These are phyloP conservation scores for Lysiphlebus fabarum DNA, from an alignment of 1,140 invertebrate genomes.

Conservation along the genomic window DNA sequence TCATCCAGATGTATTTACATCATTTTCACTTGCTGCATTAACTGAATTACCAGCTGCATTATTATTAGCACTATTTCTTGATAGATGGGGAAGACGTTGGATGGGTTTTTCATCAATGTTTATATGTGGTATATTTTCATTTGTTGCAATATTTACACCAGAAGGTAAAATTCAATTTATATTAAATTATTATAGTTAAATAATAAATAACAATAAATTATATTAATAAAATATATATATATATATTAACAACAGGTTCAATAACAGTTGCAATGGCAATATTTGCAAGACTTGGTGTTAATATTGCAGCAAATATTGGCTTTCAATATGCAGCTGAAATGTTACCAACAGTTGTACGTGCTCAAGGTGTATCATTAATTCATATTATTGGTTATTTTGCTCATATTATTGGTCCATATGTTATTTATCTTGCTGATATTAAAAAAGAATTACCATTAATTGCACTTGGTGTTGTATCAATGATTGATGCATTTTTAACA, in stretches of 20 bases:
- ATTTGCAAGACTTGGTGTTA: conserved; percentile 76
- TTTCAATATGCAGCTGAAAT: conserved; percentile 86
- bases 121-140: conserved; percentile 75
- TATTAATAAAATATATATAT: background rate
- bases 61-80: conserved; percentile 73
- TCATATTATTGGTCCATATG: conserved; percentile 76
- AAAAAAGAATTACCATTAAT: conserved; percentile 67
- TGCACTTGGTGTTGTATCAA: conserved; percentile 68
- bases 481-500: conserved; percentile 69
- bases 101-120: conserved; percentile 76
- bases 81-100: conserved; percentile 82
- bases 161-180: conserved; percentile 54
- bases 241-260: conserved; percentile 54
- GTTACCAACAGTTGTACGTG: conserved; percentile 80
- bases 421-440: conserved; percentile 72
- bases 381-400: conserved; percentile 83
- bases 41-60: conserved; percentile 82
- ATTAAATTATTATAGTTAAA: background rate
- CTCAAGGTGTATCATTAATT: conserved; percentile 78
- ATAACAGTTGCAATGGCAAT: conserved; percentile 72
- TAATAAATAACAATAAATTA: too few relatives aligned
- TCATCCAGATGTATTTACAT: conserved; percentile 76
- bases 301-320: conserved; percentile 85
- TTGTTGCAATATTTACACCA: conserved; percentile 70
- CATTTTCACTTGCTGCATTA: conserved; percentile 79